Percentiles rank a stretch among this genome's conserved stretches.
phyloP scores from a whole-genome alignment of 1,140 invertebrate genomes.

The Drosophila repleta region DNA sequence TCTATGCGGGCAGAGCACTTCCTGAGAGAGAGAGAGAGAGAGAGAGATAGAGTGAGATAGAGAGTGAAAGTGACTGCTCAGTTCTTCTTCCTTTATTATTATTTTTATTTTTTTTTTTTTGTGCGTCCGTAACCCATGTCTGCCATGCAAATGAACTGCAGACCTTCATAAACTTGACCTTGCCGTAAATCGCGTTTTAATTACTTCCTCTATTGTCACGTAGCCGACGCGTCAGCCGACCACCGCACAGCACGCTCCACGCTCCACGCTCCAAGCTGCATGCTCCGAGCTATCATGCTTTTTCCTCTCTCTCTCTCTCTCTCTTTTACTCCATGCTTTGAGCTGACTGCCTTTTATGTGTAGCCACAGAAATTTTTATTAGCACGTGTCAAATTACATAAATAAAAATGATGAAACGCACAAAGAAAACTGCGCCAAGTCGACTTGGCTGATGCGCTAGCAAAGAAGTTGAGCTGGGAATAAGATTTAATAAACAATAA shows the following conservation, averaged over 20 bases:
- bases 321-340: not conserved
- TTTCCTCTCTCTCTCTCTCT: no score
- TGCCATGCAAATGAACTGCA: conserved; percentile 70
- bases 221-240: conserved; percentile 50
- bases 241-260: conserved; percentile 18
- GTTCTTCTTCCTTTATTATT: conserved; percentile 22
- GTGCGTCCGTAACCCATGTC: conserved; percentile 1
- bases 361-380: conserved; percentile 72
- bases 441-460: conserved; percentile 28
- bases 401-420: conserved; percentile 42
- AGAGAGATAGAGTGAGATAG: not conserved
- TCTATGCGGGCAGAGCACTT: no score
- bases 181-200: conserved; percentile 79
- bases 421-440: not conserved
- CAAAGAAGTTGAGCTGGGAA: not conserved
- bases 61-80: not conserved
- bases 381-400: conserved; percentile 74
- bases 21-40: not conserved
- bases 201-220: conserved; percentile 79
- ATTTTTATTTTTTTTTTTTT: not conserved
- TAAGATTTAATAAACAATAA: not conserved
- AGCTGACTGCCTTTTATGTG: conserved; percentile 63
- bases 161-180: conserved; percentile 80
- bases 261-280: conserved; percentile 28
- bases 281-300: not conserved